Evolutionary conservation across 1,140 invertebrate species (phyloP), one percentile per base, ranked within the genome.

Genomic region (Nasonia vitripennis): DNA sequence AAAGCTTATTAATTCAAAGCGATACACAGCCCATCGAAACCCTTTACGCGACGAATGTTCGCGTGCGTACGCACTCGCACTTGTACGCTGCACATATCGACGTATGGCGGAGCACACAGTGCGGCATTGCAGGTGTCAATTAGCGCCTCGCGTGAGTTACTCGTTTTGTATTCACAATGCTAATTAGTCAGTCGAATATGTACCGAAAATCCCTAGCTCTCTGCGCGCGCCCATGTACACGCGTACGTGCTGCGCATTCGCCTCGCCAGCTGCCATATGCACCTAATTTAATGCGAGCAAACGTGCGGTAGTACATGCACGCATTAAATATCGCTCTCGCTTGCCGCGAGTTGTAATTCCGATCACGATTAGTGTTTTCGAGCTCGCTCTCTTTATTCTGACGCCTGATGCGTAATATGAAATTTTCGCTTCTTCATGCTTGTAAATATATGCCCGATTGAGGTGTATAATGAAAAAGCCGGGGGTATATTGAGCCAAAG

Each of bases 1-100:
- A 80, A 74, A 74, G 78, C 73, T 85, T 81, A 85, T 81, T 85
- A 68, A 85, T 85, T 85, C 55, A 85, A 85, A 77, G 41, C 37
- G 78, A 81, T 85, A 37, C 34, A 37, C 34, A 79, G 74, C 51
- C 78, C 78, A 77, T 67, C 37, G 51, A 41, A 85, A 73, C 41
- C 55, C 14, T 68, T 74, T 77, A 41, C 20, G 4, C 78, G 48
- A 74, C 79, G 74, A 80, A 80, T 37, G 41, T 55, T 27, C 27
- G 71, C 48, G 37, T 41, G 14, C 31, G 5, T 31, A 27, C 11
- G 34, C 0, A 67, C 37, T 12, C 27, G 17, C 27, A 11, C 34
- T 27, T 27, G 74, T 37, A 73, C 23, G 0, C 31, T 11, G 68
- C n/a, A 48, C 11, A 41, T 31, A 67, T 5, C 34, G 34, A 37